Conservation (phyloP, 1,140 invertebrate species). For the Heliconius melpomene region DNA sequence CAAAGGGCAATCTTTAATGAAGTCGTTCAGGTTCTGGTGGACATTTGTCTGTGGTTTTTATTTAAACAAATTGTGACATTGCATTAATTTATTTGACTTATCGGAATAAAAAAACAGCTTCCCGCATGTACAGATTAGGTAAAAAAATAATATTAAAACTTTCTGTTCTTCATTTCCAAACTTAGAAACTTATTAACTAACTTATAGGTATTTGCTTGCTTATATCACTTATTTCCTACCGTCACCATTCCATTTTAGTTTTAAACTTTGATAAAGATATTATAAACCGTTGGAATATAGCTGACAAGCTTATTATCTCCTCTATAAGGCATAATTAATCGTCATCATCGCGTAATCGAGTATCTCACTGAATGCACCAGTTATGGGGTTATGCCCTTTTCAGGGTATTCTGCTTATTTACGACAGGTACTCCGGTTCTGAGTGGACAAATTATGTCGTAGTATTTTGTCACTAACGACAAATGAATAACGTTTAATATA, state of each 20-base stretch:
- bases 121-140: no score
- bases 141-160: no score
- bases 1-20: no score
- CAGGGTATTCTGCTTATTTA: background rate
- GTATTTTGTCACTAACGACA: no score
- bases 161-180: no score
- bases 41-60: no score
- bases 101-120: no score
- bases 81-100: background rate
- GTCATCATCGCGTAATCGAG: background rate
- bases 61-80: background rate
- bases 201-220: background rate
- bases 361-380: background rate
- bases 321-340: background rate
- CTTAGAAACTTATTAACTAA: no score
- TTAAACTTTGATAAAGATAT: background rate
- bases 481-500: no score
- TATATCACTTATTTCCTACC: background rate
- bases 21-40: no score
- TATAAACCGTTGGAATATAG: background rate
- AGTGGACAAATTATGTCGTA: no score
- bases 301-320: slow-evolving; percentile 2
- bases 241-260: background rate
- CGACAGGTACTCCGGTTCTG: background rate
- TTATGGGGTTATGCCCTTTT: background rate